phyloP scores from a whole-genome alignment of 1,140 invertebrate genomes.

The Meloidogyne chitwoodi region DNA sequence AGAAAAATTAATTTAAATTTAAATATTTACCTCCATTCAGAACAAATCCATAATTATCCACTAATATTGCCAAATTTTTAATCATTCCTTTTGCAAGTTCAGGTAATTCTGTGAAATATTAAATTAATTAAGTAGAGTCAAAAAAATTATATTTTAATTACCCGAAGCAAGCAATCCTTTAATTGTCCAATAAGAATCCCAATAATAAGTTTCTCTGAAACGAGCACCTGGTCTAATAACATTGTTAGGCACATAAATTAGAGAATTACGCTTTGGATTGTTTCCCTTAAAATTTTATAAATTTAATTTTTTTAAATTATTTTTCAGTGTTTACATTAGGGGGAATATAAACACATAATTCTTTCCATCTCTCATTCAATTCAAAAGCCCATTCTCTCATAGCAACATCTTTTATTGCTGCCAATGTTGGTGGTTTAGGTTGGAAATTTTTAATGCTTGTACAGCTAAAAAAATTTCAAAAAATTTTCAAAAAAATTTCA shows the following conservation, averaged over 20 bases:
- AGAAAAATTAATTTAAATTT: too few relatives aligned
- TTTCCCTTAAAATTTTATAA: background rate
- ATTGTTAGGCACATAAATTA: conserved; percentile 80
- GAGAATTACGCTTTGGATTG: conserved; percentile 71
- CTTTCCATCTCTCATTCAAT: conserved; percentile 17
- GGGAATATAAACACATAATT: conserved; percentile 6
- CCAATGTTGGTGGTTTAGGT: background rate
- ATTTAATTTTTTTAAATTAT: background rate
- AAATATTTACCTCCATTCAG: conserved; percentile 1
- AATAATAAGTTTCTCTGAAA: conserved; percentile 79
- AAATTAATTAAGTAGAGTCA: too few relatives aligned
- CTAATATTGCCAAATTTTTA: background rate
- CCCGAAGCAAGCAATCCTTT: conserved; percentile 67
- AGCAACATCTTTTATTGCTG: background rate
- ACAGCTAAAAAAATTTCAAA: background rate
- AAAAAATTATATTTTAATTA: background rate
- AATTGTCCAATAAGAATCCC: conserved; percentile 88
- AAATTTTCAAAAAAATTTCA: too few relatives aligned
- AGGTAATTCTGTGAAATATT: background rate
- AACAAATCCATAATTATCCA: conserved; percentile 8
- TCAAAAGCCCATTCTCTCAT: conserved; percentile 9
- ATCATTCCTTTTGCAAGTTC: conserved; percentile 3
- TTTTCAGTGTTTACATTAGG: background rate
- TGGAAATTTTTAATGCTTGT: background rate
- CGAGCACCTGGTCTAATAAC: conserved; percentile 86